phyloP scores from a whole-genome alignment of 2,797 vertebrate species.

The Phalloptychus januarius region DNA sequence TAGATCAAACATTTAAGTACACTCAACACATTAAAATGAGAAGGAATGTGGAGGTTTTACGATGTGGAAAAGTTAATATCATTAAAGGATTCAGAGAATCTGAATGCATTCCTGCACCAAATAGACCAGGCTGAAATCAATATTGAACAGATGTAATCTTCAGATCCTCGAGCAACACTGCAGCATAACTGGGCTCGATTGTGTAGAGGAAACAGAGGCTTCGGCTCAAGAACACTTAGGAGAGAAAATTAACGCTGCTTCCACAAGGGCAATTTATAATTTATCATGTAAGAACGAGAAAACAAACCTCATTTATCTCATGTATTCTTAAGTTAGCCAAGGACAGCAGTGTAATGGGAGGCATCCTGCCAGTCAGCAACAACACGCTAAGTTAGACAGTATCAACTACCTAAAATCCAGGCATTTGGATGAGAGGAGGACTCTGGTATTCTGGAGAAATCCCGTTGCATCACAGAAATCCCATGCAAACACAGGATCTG shows the following conservation, averaged over 20 bases:
- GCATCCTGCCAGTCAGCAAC: not conserved
- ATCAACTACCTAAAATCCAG: not conserved
- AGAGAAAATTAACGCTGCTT: not conserved
- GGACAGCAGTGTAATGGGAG: not conserved
- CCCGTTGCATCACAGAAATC: not conserved
- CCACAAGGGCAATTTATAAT: not conserved
- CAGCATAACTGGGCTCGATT: not conserved
- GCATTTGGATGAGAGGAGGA: not conserved
- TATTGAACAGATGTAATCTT: slow-evolving; percentile 1
- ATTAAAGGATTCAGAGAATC: not conserved
- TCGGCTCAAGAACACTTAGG: not conserved
- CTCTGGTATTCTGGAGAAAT: not conserved
- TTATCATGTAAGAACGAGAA: not conserved
- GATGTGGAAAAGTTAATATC: not conserved
- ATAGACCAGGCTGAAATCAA: not conserved
- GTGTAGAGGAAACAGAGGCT: not conserved
- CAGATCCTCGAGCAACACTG: not conserved
- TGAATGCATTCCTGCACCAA: not conserved
- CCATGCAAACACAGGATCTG: not conserved
- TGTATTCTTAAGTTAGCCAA: not conserved
- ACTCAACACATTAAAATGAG: not conserved
- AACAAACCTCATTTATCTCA: not conserved
- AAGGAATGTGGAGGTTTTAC: not conserved
- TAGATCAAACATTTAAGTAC: not conserved
- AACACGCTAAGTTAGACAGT: not conserved